Conservation (phyloP, 2,888 invertebrate genomes). For the Platerodrilus igneus region DNA sequence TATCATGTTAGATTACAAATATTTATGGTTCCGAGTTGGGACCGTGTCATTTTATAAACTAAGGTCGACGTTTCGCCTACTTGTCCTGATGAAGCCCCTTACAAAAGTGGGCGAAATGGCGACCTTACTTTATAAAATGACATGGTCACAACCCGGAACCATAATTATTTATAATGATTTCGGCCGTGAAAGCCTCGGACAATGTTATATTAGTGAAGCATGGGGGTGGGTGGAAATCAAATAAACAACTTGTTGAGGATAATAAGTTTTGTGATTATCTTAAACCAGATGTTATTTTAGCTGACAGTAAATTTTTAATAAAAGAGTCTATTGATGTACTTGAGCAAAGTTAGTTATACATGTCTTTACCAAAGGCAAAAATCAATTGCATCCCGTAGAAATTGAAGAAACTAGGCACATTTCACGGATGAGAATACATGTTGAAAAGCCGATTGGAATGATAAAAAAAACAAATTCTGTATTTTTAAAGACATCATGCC, state of each 20-base stretch:
- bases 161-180: too few relatives aligned
- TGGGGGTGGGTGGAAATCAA: conserved; percentile 15
- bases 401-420: conserved; percentile 18
- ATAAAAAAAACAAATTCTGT: conserved; percentile 7
- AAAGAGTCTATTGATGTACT: too few relatives aligned
- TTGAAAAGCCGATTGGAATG: conserved; percentile 15
- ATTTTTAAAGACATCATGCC: conserved; percentile 1
- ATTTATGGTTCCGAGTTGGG: too few relatives aligned
- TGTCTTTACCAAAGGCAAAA: conserved; percentile 13
- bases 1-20: too few relatives aligned
- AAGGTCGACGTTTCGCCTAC: too few relatives aligned
- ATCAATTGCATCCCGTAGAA: conserved; percentile 11
- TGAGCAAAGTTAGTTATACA: too few relatives aligned
- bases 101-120: too few relatives aligned
- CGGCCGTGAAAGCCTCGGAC: too few relatives aligned
- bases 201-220: conserved; percentile 14
- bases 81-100: too few relatives aligned
- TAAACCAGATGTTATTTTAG: conserved; percentile 12
- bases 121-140: too few relatives aligned
- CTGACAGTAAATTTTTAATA: conserved; percentile 14
- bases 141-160: too few relatives aligned
- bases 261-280: conserved; percentile 9
- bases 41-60: too few relatives aligned
- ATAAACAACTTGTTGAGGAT: conserved; percentile 11
- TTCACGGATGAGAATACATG: conserved; percentile 18